phyloP scores from a whole-genome alignment of 2,888 invertebrate genomes.

The Hyppa rectilinea region DNA sequence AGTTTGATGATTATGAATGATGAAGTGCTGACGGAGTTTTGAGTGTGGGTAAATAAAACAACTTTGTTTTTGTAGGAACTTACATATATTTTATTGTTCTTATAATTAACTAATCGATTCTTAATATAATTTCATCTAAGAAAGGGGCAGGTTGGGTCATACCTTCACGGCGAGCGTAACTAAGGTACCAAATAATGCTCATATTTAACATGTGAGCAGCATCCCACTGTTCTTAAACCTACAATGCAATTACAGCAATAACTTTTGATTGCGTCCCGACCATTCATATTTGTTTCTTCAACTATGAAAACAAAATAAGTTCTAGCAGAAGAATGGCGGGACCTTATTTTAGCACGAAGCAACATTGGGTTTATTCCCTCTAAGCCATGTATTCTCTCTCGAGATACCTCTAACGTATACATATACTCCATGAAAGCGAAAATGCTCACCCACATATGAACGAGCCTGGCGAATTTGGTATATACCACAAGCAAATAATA shows the following conservation, averaged over 20 bases:
- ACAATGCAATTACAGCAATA: constrained; percentile 15
- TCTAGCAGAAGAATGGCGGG: constrained; percentile 13
- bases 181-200: constrained; percentile 7
- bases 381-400: constrained; percentile 9
- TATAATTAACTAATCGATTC: not conserved
- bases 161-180: constrained; percentile 12
- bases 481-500: constrained; percentile 21
- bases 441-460: constrained; percentile 33
- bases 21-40: no score
- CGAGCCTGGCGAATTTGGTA: constrained; percentile 23
- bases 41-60: no score
- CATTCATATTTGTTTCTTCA: constrained; percentile 12
- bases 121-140: constrained; percentile 3
- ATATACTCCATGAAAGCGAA: constrained; percentile 23
- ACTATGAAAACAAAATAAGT: constrained; percentile 14
- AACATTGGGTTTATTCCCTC: constrained; percentile 14
- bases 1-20: no score
- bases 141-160: constrained; percentile 11
- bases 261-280: constrained; percentile 12
- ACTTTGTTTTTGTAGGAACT: no score
- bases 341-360: constrained; percentile 16
- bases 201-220: constrained; percentile 28
- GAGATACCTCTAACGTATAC: constrained; percentile 13
- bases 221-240: constrained; percentile 21
- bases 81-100: not conserved